Base-by-base conservation (phyloP, 2,888 invertebrate species). In the Eulithis prunata region DNA sequence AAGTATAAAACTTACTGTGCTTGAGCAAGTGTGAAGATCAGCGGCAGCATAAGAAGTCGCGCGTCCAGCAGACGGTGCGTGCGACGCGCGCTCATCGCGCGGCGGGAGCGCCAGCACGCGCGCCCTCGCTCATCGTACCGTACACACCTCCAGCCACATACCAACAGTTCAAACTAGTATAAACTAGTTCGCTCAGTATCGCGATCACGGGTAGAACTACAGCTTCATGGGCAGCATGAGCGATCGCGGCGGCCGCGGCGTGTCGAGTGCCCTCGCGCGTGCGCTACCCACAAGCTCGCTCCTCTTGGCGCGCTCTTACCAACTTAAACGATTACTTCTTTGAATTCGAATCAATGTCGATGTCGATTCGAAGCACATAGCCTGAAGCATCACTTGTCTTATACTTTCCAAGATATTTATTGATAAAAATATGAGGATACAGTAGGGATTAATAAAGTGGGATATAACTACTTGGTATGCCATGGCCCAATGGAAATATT, bases 41-140 rank as follows among this genome's bases (percentile, higher is more conserved):
- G 71, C 41, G 77, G 78, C 66, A 86, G 75, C 62, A 88, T 67
- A 45, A 88, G 71, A 62, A 82, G 71, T 70, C 74, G 80, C 78
- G 78, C 78, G 82, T 80, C 81, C 81, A 78, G 75, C 71, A 77
- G 74, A 77, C 80, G 79, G 72, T 75, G 74, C 81, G 84, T 80
- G 85, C 86, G 80, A 79, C 81, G 85, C 89, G 85, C 89, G 89
- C 83, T 90, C 92, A 92, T 91, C 84, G 89, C 91, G 87, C 89
- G 84, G 75, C 78, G 71, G 71, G 69, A 74, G 78, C 85, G 82
- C 85, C 84, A 69, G 78, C 86, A 81, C 85, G 83, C 80, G 73
- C 71, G 71, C 54, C 73, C 75, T 79, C 80, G 81, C 81, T 79
- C 91, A 89, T 89, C 81, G 41, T 41, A 54, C 38, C 38, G 8